These are phyloP conservation scores for Zoanthus sansibaricus DNA, from an alignment of 92 coral and sea anemone species.

Conservation along the genomic window DNA sequence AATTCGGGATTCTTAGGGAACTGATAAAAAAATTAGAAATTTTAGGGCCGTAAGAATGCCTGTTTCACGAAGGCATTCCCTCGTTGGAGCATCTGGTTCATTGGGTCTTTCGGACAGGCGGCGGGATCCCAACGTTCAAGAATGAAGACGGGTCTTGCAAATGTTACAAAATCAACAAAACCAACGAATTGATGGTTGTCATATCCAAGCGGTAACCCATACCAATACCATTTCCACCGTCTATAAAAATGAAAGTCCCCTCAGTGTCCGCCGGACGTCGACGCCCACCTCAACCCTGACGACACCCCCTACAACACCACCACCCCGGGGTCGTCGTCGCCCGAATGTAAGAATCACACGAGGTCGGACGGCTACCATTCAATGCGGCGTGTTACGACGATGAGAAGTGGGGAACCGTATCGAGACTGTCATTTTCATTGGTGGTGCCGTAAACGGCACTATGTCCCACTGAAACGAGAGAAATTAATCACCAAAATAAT, in stretches of 20 bases:
- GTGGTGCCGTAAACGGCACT: constrained; percentile 5
- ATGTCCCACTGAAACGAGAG: neutral
- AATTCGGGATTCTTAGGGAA: too few relatives aligned
- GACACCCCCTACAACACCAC: too few relatives aligned
- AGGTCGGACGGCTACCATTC: neutral
- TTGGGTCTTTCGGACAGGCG: constrained; percentile 10
- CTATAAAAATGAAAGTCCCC: too few relatives aligned
- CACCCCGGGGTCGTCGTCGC: too few relatives aligned
- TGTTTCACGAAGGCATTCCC: constrained; percentile 35
- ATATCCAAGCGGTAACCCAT: neutral
- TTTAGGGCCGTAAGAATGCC: too few relatives aligned
- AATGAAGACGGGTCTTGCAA: neutral
- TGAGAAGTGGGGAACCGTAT: neutral
- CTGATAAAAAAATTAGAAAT: too few relatives aligned
- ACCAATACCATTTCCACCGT: neutral
- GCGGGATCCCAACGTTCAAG: neutral
- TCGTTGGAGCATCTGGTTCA: neutral
- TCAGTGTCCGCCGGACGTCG: too few relatives aligned
- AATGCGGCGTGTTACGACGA: too few relatives aligned
- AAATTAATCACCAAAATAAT: neutral
- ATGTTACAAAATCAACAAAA: too few relatives aligned
- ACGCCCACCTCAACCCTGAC: too few relatives aligned
- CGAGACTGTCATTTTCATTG: neutral
- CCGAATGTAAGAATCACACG: too few relatives aligned
- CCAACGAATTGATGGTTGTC: neutral